These are phyloP conservation scores for Polyodon spathula DNA, from an alignment of 2,113 vertebrate genomes.

Conservation along the genomic window DNA sequence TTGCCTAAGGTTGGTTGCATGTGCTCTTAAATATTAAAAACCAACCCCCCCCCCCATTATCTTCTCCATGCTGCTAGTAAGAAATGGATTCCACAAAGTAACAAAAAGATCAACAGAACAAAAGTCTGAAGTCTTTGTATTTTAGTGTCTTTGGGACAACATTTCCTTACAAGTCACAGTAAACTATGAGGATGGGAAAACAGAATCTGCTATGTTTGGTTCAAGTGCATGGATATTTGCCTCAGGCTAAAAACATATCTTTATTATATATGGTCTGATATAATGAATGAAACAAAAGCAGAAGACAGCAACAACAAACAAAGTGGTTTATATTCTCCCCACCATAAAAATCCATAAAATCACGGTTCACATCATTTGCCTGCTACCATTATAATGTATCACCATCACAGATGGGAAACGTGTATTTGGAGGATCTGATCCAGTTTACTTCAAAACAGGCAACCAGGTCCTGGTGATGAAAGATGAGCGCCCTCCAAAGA, in stretches of 20 bases:
- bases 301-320: background rate
- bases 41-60: conserved; percentile 49
- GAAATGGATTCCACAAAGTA: conserved; percentile 29
- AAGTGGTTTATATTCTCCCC: no score
- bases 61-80: conserved; percentile 33
- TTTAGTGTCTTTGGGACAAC: conserved; percentile 1
- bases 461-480: no score
- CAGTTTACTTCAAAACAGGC: no score
- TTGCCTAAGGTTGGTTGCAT: no score
- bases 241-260: background rate
- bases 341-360: no score
- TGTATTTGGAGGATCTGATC: no score
- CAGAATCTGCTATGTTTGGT: background rate
- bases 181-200: background rate
- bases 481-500: no score
- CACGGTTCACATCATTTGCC: no score
- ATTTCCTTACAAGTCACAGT: background rate
- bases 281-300: background rate
- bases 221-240: background rate
- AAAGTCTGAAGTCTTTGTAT: conserved; percentile 11
- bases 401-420: no score
- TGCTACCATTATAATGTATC: no score
- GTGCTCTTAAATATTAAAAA: no score
- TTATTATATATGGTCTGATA: no score
- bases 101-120: conserved; percentile 45